phyloP scores from a whole-genome alignment of 1,140 invertebrate genomes.

The Hyles euphorbiae region DNA sequence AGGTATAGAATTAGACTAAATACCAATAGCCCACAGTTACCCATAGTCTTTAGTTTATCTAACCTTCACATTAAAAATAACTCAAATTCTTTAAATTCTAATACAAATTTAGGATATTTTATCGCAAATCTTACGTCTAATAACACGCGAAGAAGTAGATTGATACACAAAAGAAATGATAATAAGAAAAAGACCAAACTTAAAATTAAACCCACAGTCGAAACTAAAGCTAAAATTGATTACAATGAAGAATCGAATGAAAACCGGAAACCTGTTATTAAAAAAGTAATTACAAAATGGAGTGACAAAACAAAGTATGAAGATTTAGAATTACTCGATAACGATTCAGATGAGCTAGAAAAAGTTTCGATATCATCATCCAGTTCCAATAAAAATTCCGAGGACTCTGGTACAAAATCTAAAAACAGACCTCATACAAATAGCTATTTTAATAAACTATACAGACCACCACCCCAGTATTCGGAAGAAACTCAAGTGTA shows the following conservation, averaged over 20 bases:
- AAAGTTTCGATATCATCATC: slow-evolving; percentile 11
- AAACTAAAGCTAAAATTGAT: slow-evolving; percentile 5
- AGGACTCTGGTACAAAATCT: slow-evolving; percentile 16
- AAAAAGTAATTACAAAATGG: slow-evolving; percentile 66
- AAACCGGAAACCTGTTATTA: slow-evolving; percentile 47
- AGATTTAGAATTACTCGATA: slow-evolving; percentile 39
- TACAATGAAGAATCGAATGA: slow-evolving; percentile 7
- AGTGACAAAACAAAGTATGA: slow-evolving; percentile 56
- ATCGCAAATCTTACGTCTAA: too few species aligned
- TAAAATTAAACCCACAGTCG: not conserved
- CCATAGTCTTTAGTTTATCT: slow-evolving; percentile 26
- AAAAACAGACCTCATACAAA: slow-evolving; percentile 18
- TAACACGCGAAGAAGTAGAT: slow-evolving; percentile 16
- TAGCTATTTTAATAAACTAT: slow-evolving; percentile 21
- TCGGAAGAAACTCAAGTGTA: slow-evolving; percentile 45
- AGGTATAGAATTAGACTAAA: slow-evolving; percentile 62
- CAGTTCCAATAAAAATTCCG: slow-evolving; percentile 11
- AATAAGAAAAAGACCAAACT: slow-evolving; percentile 11
- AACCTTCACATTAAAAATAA: slow-evolving; percentile 1
- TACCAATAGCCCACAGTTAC: slow-evolving; percentile 29
- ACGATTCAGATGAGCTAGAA: slow-evolving; percentile 28
- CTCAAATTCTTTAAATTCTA: slow-evolving; percentile 1
- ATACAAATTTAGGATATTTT: not conserved
- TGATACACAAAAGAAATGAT: slow-evolving; percentile 13
- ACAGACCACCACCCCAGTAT: slow-evolving; percentile 37